Percentiles rank a stretch among this genome's conserved stretches.
Evolutionary conservation across 2,797 vertebrate species (phyloP).

Genomic region (Tokudaia muenninki): DNA sequence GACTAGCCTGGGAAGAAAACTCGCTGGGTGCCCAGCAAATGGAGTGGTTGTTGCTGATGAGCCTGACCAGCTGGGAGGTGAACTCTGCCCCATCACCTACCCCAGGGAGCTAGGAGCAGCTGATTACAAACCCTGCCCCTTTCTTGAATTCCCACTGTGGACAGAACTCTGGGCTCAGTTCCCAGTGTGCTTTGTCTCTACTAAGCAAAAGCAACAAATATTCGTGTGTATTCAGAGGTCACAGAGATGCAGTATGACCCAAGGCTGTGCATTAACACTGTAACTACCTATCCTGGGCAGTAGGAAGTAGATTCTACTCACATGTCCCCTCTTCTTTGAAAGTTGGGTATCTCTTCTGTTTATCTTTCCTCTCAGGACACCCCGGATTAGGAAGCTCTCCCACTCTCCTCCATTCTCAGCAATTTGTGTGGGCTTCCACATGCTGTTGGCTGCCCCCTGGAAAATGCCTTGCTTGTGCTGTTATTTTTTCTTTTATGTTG

Average conservation of each 20-base stretch:
- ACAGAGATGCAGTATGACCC: neutral
- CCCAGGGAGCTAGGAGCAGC: neutral
- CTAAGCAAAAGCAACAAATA: neutral
- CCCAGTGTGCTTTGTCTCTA: neutral
- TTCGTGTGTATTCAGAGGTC: neutral
- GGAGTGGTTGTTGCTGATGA: neutral
- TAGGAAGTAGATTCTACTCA: neutral
- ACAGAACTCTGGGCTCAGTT: accelerated
- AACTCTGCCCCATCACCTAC: neutral
- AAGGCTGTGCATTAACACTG: too few species aligned
- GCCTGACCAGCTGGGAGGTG: neutral
- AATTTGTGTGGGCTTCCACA: conserved; percentile 15
- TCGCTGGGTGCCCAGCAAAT: neutral
- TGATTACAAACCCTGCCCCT: neutral
- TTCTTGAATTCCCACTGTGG: neutral
- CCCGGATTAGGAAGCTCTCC: neutral
- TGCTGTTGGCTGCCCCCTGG: neutral
- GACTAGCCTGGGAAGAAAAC: neutral
- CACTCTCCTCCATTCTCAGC: neutral
- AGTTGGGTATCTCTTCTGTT: conserved; percentile 7
- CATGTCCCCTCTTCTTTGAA: neutral
- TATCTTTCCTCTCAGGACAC: conserved; percentile 14
- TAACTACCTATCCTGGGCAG: neutral
- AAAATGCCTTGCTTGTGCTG: neutral
- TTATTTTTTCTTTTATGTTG: conserved; percentile 71